Base-by-base conservation (phyloP, 2,888 invertebrate species). In the Maniola hyperantus region DNA sequence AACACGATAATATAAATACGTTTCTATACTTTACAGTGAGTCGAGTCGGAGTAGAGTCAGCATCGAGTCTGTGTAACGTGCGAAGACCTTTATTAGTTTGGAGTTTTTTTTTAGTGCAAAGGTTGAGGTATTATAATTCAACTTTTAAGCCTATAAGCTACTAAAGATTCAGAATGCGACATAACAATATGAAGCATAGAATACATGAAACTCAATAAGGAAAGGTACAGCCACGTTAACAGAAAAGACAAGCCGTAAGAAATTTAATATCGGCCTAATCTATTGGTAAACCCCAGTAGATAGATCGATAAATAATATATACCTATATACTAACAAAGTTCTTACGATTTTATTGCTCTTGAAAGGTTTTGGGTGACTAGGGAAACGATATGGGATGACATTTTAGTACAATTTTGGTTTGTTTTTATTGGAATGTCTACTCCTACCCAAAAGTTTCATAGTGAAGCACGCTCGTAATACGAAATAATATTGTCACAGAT, bases 361-460 rank as follows among this genome's bases (percentile, higher is more conserved):
- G 33, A 20, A 46, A 46, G 59, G 46, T 44, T 44, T 46, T 46
- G n/a, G 15, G 42, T 46, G 59, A 48, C 20, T 46, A 46, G 10
- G 42, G 33, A 46, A 46, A 33, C 26, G 15, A 55, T 36, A 36
- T 55, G 36, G 54, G 54, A 10, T 55, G 54, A 39, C 54, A 55
- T 48, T 15, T 36, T 10, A 36, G 36, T 54, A 36, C 11, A 39
- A 18, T 55, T 53, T 55, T 36, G 18, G 15, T 18, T 39, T 11
- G 18, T 39, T 55, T 55, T 36, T 36, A 55, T 15, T 54, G n/a
- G 36, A 34, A 15, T 34, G 53, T 26, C 33, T 51, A 51, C 2
- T 26, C 26, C 26, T 26, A 26, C 1, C 4, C 26, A 26, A 26
- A 26, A 26, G 26, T 26, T 26, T 26, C 4, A 26, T 26, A 26